Base-by-base conservation (phyloP, 2,113 vertebrate species). In the Nematolebias whitei region DNA sequence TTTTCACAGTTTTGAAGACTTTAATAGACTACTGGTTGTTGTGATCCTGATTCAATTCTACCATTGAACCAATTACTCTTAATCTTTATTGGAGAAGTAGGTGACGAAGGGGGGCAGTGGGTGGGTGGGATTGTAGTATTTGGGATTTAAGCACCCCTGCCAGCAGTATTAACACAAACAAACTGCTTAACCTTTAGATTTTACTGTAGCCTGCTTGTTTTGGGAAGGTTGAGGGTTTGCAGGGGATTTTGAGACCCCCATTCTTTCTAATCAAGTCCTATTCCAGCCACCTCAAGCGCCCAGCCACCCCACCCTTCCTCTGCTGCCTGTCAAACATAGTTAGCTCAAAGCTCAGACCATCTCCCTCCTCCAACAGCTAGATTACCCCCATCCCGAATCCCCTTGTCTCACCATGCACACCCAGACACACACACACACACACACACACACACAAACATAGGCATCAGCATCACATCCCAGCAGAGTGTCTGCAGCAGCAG, bases 271-370 rank as follows among this genome's bases (percentile, higher is more conserved):
- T 68, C 54, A 64, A 67, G 58, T 50, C 43, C 63, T 62, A 58
- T 56, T 51, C 45, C 43, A 22, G 41, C 63, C 26, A 57, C 41
- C 74, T 56, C 68, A 67, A 68, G 40, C 39, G 26, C 59, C 54
- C 52, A 54, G 50, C 61, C 38, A 63, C 67, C 57, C 60, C 45
- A 58, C 60, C 79, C 68, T 47, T 44, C 50, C 49, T 65, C 76
- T 78, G 76, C 58, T 74, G 76, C 82, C 85, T 92, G 91, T 93
- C 92, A 92, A 92, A 91, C 89, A 80, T 74, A 54, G 80, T 92
- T 92, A 92, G 79, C 82, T 86, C 78, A 83, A 44, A 74, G 65
- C 74, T 53, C 55, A 55, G 62, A 79, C 52, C 20, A 70, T 55
- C 51, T 57, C 65, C 68, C 59, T 61, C 48, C 65, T 63, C 69